phyloP scores from a whole-genome alignment of 2,888 invertebrate species.

The Boloria euphrosyne region DNA sequence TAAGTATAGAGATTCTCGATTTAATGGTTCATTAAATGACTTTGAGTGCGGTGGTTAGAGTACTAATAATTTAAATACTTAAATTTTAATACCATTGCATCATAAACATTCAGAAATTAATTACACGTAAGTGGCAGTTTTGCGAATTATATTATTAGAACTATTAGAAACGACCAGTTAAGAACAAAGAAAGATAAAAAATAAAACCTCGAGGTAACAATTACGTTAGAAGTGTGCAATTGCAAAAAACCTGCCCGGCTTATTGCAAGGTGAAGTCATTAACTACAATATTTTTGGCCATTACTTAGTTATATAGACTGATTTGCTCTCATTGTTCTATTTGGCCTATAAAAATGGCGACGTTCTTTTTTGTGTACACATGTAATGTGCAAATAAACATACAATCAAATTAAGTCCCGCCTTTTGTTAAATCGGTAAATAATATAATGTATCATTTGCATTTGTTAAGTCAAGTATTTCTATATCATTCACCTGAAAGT shows the following conservation, averaged over 20 bases:
- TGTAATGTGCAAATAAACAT: no score
- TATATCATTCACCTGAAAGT: no score
- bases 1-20: no score
- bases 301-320: neutral
- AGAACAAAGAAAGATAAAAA: neutral
- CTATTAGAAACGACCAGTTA: neutral
- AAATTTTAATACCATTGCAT: neutral
- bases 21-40: no score
- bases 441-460: no score
- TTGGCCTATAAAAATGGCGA: no score
- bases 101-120: slow-evolving; percentile 3
- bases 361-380: no score
- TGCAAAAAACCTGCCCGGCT: slow-evolving; percentile 15
- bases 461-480: no score
- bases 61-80: neutral
- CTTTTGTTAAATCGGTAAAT: no score
- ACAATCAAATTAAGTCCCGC: no score
- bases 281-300: neutral
- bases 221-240: slow-evolving; percentile 8
- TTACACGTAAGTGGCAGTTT: neutral
- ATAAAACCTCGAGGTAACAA: neutral
- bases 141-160: slow-evolving; percentile 11
- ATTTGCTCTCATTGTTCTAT: no score
- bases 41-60: no score
- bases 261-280: slow-evolving; percentile 12